phyloP scores from a whole-genome alignment of 2,888 invertebrate species.

The Mimachlamys varia region DNA sequence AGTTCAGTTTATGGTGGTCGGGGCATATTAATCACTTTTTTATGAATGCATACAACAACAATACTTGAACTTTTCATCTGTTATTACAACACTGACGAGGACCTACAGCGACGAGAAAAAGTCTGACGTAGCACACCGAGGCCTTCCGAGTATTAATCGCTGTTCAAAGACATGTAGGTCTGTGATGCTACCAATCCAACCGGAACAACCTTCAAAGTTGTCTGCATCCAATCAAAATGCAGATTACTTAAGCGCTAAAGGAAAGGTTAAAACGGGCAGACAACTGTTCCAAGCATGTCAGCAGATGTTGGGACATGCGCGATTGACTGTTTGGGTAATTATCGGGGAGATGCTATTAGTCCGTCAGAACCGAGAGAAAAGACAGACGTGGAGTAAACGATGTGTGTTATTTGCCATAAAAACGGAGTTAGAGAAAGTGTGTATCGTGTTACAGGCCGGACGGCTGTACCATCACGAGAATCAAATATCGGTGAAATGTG shows the following conservation, averaged over 20 bases:
- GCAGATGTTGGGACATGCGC: constrained; percentile 19
- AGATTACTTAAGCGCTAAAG: neutral
- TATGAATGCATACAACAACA: neutral
- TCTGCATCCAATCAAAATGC: constrained; percentile 6
- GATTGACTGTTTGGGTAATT: neutral
- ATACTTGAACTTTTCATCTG: neutral
- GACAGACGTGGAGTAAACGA: neutral
- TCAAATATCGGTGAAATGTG: neutral
- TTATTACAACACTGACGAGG: neutral
- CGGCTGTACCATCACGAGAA: neutral
- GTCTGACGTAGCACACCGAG: too few relatives aligned
- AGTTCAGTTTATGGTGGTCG: neutral
- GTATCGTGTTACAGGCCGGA: neutral
- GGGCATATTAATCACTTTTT: neutral
- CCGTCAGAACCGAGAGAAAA: neutral
- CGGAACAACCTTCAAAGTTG: neutral
- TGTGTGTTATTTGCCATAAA: constrained; percentile 29
- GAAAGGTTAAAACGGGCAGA: neutral
- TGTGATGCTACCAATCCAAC: neutral
- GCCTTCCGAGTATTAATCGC: too few relatives aligned
- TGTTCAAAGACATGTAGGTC: neutral
- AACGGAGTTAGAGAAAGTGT: constrained; percentile 22
- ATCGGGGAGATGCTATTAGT: constrained; percentile 3
- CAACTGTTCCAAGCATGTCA: constrained; percentile 12
- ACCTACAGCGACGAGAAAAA: neutral